These are phyloP conservation scores for Lordiphosa collinella DNA, from an alignment of 1,140 invertebrate species.

Conservation along the genomic window DNA sequence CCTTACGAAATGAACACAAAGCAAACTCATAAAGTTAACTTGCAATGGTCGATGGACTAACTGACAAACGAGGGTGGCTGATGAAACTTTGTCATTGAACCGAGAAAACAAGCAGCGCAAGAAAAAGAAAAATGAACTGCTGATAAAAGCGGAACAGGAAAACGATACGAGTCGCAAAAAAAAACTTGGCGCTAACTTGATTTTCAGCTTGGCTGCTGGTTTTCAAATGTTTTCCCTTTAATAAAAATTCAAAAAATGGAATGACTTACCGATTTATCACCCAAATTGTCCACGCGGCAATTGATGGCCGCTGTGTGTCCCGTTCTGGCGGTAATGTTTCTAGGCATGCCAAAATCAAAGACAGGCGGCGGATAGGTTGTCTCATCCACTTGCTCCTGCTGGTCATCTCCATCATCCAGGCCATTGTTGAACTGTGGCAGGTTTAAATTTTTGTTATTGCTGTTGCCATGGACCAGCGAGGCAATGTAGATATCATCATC, in stretches of 20 bases:
- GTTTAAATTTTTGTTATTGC: slow-evolving; percentile 19
- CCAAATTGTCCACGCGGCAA: slow-evolving; percentile 89
- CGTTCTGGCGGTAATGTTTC: slow-evolving; percentile 90
- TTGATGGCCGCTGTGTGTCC: slow-evolving; percentile 91
- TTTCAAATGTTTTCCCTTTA: slow-evolving; percentile 56
- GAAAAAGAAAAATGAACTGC: slow-evolving; percentile 23
- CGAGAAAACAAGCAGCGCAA: slow-evolving; percentile 44
- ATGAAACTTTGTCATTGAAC: slow-evolving; percentile 48
- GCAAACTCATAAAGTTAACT: slow-evolving; percentile 58
- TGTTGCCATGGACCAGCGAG: slow-evolving; percentile 49
- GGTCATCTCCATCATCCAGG: slow-evolving; percentile 35
- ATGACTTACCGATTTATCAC: slow-evolving; percentile 89
- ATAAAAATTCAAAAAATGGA: slow-evolving; percentile 65
- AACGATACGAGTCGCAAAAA: slow-evolving; percentile 34
- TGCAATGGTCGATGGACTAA: slow-evolving; percentile 16
- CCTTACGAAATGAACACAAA: slow-evolving; percentile 22
- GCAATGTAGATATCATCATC: slow-evolving; percentile 66
- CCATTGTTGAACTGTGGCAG: slow-evolving; percentile 48
- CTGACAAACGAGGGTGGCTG: slow-evolving; percentile 13
- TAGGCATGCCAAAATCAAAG: slow-evolving; percentile 88
- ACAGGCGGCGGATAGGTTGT: slow-evolving; percentile 81
- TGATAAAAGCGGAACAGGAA: slow-evolving; percentile 39
- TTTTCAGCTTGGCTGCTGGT: slow-evolving; percentile 65
- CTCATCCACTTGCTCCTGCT: slow-evolving; percentile 43
- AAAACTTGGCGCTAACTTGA: slow-evolving; percentile 58